Percentiles rank a stretch among this genome's conserved stretches.
Conservation (phyloP, 2,888 invertebrate genomes). For the Spicauda simplicius region DNA sequence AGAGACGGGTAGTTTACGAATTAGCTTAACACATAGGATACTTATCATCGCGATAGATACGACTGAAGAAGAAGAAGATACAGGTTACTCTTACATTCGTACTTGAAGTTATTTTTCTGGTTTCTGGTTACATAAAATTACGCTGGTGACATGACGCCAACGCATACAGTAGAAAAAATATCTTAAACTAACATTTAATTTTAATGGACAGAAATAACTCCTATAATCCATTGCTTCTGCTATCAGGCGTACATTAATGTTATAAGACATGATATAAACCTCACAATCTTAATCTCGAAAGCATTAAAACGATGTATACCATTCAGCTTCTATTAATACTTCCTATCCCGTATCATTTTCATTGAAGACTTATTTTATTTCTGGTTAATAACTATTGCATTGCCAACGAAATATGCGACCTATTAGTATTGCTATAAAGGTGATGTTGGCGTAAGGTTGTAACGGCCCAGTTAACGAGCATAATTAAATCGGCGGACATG, state of each 20-base stretch:
- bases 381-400: not conserved
- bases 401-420: not conserved
- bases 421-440: not conserved
- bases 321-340: constrained; percentile 17
- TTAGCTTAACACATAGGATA: too few relatives aligned
- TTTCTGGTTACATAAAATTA: too few relatives aligned
- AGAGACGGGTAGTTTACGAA: too few relatives aligned
- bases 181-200: not conserved
- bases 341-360: constrained; percentile 11
- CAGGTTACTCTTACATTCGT: too few relatives aligned
- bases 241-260: not conserved
- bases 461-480: constrained; percentile 20
- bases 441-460: not conserved
- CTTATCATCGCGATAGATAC: too few relatives aligned
- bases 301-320: constrained; percentile 5
- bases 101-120: too few relatives aligned
- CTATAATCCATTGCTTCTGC: not conserved
- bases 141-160: too few relatives aligned
- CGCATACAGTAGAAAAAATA: too few relatives aligned
- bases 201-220: not conserved
- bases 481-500: constrained; percentile 31
- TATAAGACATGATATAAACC: not conserved
- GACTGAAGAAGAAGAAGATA: too few relatives aligned
- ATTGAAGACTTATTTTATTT: constrained; percentile 7
- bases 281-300: not conserved